A percentile compares a stretch with the other conserved stretches of the same genome.
Conservation (phyloP, 2,888 invertebrate genomes). For the Orthosia gracilis region DNA sequence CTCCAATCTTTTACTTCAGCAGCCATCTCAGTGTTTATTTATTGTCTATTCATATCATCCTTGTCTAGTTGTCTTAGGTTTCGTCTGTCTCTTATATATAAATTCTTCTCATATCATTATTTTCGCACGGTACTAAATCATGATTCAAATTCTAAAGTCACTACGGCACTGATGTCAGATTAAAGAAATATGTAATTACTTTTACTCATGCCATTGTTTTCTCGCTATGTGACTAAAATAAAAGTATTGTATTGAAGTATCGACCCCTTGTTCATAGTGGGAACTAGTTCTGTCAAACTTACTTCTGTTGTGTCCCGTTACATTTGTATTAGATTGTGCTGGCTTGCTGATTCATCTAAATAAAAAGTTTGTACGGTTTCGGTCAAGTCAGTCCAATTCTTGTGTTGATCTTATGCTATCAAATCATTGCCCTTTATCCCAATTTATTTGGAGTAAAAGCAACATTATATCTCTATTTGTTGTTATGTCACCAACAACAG, state of each 20-base stretch:
- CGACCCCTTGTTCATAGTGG: conserved; percentile 22
- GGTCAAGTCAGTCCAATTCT: neutral
- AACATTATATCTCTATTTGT: neutral
- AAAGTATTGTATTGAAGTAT: conserved; percentile 15
- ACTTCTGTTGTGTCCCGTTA: conserved; percentile 27
- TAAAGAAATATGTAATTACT: neutral
- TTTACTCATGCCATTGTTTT: conserved; percentile 16
- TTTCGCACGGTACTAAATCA: neutral
- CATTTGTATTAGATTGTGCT: conserved; percentile 11
- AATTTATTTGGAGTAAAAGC: neutral
- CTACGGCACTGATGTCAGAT: neutral
- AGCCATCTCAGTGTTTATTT: neutral
- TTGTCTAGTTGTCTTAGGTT: neutral
- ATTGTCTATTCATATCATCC: neutral
- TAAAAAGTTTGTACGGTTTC: conserved; percentile 1
- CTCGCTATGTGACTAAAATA: neutral
- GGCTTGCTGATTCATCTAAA: conserved; percentile 29
- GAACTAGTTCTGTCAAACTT: conserved; percentile 22
- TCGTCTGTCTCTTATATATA: neutral
- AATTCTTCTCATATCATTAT: neutral
- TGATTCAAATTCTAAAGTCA: neutral
- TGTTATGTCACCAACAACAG: neutral
- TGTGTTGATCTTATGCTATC: neutral
- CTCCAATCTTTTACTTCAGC: neutral
- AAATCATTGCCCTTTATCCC: neutral